Base-by-base conservation (phyloP, 2,888 invertebrate species). In the Tetramorium bicarinatum region DNA sequence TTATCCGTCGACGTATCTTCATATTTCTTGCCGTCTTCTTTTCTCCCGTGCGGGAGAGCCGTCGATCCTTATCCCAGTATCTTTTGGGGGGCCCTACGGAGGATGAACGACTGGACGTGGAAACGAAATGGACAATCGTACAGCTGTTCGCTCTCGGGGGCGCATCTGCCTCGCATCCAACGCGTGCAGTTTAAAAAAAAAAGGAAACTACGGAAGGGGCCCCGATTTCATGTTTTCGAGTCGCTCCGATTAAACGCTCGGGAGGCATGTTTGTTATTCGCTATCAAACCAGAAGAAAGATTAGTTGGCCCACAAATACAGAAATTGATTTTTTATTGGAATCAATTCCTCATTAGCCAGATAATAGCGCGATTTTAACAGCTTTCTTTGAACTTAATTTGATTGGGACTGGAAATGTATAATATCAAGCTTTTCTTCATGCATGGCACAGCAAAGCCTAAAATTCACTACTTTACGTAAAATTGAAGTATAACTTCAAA, bases 81-180 rank as follows among this genome's bases (percentile, higher is more conserved):
- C 89, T 90, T 88, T 90, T 85, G 89, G 84, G 85, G 87, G 89
- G 88, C 85, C 88, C 84, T 86, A 85, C 85, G 83, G 84, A 86
- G 83, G 87, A 86, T 87, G 90, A 85, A 87, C 77, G 88, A 87
- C 87, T 87, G 89, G 85, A 87, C 87, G 86, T 87, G 83, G 87
- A 88, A 88, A 89, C 89, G 91, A 89, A 91, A 91, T 87, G 88
- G 90, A 91, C 92, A 92, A 92, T 91, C 92, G 88, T 87, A 91
- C 91, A 93, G 93, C 92, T 93, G 93, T 93, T 92, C 89, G 89
- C 89, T 91, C 92, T 88, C 93, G 91, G 92, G 92, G 93, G 93
- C 92, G 93, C 93, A 93, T 93, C 93, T 93, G 93, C 93, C 92
- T 91, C 84, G 88, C 83, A 84, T 87, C 75, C 85, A 72, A 82